Evolutionary conservation across 2,888 invertebrate species (phyloP).

Genomic region (Lutraria lutraria): DNA sequence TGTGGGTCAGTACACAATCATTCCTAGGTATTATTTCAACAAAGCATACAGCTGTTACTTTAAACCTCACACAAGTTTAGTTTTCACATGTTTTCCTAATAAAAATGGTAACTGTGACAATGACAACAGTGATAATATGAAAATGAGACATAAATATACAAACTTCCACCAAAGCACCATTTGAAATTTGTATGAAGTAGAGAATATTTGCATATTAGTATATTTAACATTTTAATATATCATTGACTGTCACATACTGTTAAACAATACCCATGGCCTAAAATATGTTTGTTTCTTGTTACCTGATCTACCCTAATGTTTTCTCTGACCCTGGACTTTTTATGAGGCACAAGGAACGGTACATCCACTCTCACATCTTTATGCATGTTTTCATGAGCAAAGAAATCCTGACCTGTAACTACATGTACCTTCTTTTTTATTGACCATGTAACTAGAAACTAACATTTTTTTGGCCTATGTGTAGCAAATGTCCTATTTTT

Average conservation of each 20-base stretch:
- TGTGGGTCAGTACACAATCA: slow-evolving; percentile 2
- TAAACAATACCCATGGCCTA: neutral
- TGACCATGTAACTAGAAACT: no score
- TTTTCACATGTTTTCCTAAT: neutral
- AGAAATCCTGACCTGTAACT: no score
- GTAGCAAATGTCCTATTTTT: neutral
- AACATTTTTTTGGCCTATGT: no score
- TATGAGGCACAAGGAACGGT: no score
- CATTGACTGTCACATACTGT: neutral
- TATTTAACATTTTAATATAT: neutral
- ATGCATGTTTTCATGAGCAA: no score
- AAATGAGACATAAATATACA: neutral
- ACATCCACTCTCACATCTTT: no score
- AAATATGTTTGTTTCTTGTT: no score
- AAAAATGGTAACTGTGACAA: neutral
- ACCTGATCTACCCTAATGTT: no score
- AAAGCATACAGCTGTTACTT: neutral
- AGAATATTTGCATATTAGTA: slow-evolving; percentile 32
- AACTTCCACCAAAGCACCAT: slow-evolving; percentile 32
- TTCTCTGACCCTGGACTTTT: no score
- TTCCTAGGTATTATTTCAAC: slow-evolving; percentile 5
- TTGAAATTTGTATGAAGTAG: slow-evolving; percentile 36
- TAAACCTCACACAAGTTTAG: neutral
- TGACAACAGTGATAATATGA: neutral
- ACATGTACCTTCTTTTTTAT: no score